phyloP scores from a whole-genome alignment of 2,797 vertebrate genomes.

The Chloroceryle amazona region DNA sequence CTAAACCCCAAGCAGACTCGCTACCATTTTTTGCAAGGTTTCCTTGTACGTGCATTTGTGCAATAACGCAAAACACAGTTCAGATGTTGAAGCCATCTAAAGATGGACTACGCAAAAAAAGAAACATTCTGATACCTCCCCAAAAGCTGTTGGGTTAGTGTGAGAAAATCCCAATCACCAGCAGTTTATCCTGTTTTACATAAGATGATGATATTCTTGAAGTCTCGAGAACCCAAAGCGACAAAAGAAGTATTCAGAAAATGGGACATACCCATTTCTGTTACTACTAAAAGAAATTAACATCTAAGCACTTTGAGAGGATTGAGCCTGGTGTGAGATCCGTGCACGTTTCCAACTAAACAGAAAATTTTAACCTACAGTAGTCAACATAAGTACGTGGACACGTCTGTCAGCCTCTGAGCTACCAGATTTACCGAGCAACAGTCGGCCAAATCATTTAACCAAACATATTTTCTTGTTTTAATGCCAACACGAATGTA shows the following conservation, averaged over 20 bases:
- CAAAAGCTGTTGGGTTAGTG: not conserved
- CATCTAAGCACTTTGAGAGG: not conserved
- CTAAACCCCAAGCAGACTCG: not conserved
- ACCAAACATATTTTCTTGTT: not conserved
- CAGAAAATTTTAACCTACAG: not conserved
- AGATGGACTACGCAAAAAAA: not conserved
- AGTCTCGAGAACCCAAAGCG: not conserved
- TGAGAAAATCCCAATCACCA: not conserved
- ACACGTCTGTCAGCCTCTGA: not conserved
- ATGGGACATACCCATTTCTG: not conserved
- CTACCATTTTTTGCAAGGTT: not conserved
- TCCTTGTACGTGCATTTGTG: not conserved
- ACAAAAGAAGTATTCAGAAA: not conserved
- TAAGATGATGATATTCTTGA: not conserved
- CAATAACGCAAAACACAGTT: not conserved
- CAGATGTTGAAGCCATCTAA: not conserved
- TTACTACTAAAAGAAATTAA: not conserved
- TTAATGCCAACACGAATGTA: accelerated
- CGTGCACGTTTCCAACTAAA: not conserved
- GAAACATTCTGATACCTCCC: not conserved
- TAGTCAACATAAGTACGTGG: not conserved
- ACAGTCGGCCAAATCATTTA: not conserved
- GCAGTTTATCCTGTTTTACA: not conserved
- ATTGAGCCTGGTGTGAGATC: not conserved
- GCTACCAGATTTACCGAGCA: not conserved